These are phyloP conservation scores for Asarcornis scutulata DNA, from an alignment of 2,113 vertebrate species.

Conservation along the genomic window DNA sequence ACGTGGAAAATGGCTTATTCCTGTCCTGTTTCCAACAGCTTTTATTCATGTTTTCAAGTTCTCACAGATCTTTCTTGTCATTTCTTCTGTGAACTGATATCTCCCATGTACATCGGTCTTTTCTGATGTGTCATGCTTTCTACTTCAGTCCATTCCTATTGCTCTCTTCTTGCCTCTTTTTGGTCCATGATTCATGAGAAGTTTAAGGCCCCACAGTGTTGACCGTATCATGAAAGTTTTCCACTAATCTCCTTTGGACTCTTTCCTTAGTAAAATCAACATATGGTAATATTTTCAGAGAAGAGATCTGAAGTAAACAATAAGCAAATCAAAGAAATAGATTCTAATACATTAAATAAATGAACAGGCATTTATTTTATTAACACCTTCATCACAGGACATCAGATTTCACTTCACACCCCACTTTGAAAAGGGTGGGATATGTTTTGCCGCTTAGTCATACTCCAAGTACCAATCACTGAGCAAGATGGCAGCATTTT, in stretches of 20 bases:
- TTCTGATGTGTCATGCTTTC: not conserved
- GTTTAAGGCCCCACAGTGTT: not conserved
- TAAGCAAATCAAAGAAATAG: not conserved
- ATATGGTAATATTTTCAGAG: not conserved
- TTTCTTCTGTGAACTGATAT: not conserved
- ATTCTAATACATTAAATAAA: not conserved
- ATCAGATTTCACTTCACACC: not conserved
- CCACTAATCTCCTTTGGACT: not conserved
- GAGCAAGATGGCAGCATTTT: slow-evolving; percentile 66
- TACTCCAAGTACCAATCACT: slow-evolving; percentile 25
- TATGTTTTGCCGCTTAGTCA: slow-evolving; percentile 43
- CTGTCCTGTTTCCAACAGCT: not conserved
- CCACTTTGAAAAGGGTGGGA: slow-evolving; percentile 1
- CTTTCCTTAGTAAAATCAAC: not conserved
- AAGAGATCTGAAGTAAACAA: not conserved
- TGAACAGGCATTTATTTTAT: not conserved
- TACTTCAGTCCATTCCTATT: not conserved
- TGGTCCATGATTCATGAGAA: not conserved
- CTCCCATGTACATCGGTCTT: not conserved
- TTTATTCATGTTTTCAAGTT: not conserved
- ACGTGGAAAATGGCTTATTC: not conserved
- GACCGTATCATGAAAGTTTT: not conserved
- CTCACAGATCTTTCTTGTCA: not conserved
- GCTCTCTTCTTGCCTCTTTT: not conserved
- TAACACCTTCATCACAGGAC: not conserved